A percentile compares a stretch with the other conserved stretches of the same genome.
Evolutionary conservation across 2,113 vertebrate species (phyloP).

Genomic region (Alligator sinensis): DNA sequence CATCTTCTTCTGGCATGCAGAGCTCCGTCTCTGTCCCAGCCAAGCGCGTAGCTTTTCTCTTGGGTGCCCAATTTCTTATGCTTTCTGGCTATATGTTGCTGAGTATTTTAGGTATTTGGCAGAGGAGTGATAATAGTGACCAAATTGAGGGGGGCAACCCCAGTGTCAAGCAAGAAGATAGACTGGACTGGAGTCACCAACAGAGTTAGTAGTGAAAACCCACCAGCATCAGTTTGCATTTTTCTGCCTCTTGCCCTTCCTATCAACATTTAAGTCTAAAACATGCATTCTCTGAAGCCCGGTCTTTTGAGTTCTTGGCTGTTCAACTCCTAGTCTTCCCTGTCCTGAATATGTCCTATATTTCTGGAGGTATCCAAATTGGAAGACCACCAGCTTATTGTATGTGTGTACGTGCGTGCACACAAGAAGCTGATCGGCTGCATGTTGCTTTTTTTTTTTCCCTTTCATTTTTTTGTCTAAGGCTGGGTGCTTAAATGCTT

Average conservation of each 20-base stretch:
- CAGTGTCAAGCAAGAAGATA: neutral
- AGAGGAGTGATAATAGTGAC: rapidly evolving
- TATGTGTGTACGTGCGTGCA: neutral
- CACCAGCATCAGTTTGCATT: neutral
- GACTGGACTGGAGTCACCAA: neutral
- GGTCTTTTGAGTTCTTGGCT: neutral
- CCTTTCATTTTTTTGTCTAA: constrained; percentile 73
- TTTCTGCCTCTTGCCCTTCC: neutral
- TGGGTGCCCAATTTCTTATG: neutral
- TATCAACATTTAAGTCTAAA: neutral
- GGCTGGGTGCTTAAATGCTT: constrained; percentile 83
- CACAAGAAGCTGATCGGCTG: constrained; percentile 45
- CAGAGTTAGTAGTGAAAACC: neutral
- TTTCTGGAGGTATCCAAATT: neutral
- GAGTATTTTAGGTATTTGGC: rapidly evolving
- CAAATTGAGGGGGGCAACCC: neutral
- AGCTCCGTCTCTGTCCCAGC: neutral
- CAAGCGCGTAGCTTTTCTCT: neutral
- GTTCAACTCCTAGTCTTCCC: neutral
- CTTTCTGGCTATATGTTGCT: neutral
- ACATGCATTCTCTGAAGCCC: neutral
- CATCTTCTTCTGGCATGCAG: neutral
- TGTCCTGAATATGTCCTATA: rapidly evolving
- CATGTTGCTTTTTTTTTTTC: constrained; percentile 38
- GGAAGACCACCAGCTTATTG: neutral